Evolutionary conservation across 2,113 vertebrate genomes (phyloP).

Genomic region (Cariama cristata): DNA sequence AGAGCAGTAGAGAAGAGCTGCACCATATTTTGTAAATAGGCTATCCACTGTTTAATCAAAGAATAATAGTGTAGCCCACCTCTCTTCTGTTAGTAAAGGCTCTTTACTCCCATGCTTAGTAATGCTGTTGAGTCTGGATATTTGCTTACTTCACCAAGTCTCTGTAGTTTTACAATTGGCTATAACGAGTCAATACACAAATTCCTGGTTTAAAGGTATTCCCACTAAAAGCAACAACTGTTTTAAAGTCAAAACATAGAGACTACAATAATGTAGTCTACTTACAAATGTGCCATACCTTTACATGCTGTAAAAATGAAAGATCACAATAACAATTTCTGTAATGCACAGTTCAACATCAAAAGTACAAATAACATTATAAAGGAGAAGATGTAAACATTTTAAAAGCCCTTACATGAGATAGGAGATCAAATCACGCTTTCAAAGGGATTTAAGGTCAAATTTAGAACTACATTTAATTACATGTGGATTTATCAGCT

Average conservation of each 20-base stretch:
- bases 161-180: not conserved
- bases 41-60: not conserved
- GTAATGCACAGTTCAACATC: not conserved
- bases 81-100: not conserved
- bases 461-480: not conserved
- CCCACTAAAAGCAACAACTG: not conserved
- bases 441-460: not conserved
- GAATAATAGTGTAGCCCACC: not conserved
- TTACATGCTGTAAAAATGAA: not conserved
- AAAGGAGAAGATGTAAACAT: not conserved
- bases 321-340: not conserved
- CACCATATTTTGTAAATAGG: not conserved
- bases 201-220: not conserved
- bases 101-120: not conserved
- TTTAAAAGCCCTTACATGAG: not conserved
- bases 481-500: not conserved
- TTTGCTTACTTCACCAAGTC: not conserved
- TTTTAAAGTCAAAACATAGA: not conserved
- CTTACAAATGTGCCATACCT: not conserved
- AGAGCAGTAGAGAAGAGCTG: not conserved
- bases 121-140: not conserved
- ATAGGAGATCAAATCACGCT: not conserved
- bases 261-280: not conserved
- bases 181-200: not conserved
- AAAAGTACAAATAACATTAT: not conserved